Evolutionary conservation across 2,888 invertebrate genomes (phyloP).

Genomic region (Lasius platythorax): DNA sequence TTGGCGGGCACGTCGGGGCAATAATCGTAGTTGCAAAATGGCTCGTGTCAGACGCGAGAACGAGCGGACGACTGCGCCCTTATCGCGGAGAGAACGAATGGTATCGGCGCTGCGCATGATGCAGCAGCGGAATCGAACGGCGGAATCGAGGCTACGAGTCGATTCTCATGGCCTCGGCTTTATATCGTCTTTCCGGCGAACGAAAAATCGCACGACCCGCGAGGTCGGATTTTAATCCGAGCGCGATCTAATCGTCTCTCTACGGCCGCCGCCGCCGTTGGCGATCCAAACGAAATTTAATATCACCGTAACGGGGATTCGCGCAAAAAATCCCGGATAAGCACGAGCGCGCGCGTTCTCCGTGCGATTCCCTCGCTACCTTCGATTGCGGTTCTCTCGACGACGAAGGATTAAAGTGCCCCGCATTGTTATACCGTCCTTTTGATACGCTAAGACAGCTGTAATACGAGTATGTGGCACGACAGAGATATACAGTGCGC

Average conservation of each 20-base stretch:
- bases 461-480: slow-evolving; percentile 44
- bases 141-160: slow-evolving; percentile 78
- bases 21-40: slow-evolving; percentile 59
- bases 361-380: not conserved
- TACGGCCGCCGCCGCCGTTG: slow-evolving; percentile 22
- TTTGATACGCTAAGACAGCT: slow-evolving; percentile 22
- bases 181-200: slow-evolving; percentile 74
- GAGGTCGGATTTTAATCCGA: slow-evolving; percentile 67
- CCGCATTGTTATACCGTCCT: slow-evolving; percentile 37
- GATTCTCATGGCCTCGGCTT: slow-evolving; percentile 79
- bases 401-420: slow-evolving; percentile 38
- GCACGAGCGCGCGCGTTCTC: not conserved
- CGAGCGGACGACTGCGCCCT: slow-evolving; percentile 76
- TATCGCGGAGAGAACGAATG: slow-evolving; percentile 73
- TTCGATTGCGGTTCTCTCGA: slow-evolving; percentile 6
- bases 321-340: not conserved
- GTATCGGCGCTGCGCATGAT: slow-evolving; percentile 66
- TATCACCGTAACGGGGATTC: slow-evolving; percentile 43
- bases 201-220: slow-evolving; percentile 74
- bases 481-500: slow-evolving; percentile 29
- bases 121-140: slow-evolving; percentile 66
- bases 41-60: slow-evolving; percentile 22
- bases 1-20: slow-evolving; percentile 60
- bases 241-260: slow-evolving; percentile 41
- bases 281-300: slow-evolving; percentile 45